Evolutionary conservation across 2,113 vertebrate genomes (phyloP).

Genomic region (Anolis carolinensis): DNA sequence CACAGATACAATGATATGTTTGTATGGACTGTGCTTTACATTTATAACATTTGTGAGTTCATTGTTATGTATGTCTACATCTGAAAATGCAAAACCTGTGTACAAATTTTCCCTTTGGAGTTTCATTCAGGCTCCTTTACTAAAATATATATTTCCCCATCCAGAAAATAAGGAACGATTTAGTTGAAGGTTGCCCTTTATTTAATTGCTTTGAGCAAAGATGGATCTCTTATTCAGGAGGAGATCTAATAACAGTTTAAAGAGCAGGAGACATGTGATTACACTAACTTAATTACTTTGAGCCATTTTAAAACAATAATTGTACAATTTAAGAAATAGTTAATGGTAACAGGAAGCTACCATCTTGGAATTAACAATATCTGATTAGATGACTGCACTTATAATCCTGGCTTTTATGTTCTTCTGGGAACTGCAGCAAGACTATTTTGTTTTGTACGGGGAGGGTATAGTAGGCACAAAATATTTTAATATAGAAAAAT

Average conservation of each 20-base stretch:
- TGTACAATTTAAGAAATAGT: slow-evolving; percentile 15
- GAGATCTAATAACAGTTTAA: slow-evolving; percentile 4
- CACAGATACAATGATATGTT: background rate
- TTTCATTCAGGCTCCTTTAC: background rate
- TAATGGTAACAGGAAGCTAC: background rate
- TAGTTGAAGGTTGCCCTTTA: background rate
- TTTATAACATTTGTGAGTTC: slow-evolving; percentile 17
- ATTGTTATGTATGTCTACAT: background rate
- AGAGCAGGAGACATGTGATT: background rate
- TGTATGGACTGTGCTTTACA: background rate
- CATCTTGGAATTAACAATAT: slow-evolving; percentile 21
- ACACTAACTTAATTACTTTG: slow-evolving; percentile 15
- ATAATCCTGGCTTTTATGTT: background rate
- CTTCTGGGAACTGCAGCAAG: background rate
- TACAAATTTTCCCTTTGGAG: background rate
- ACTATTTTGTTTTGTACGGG: background rate
- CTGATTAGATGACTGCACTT: background rate
- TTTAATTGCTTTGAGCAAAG: slow-evolving; percentile 7
- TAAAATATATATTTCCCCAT: background rate
- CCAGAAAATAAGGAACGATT: background rate
- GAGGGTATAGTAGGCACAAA: background rate
- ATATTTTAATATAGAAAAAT: background rate
- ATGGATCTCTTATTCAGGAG: slow-evolving; percentile 4
- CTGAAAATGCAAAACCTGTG: background rate
- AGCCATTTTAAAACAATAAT: slow-evolving; percentile 18